These are phyloP conservation scores for Hippopotamus amphibius DNA, from an alignment of 2,113 vertebrate species.

Conservation along the genomic window DNA sequence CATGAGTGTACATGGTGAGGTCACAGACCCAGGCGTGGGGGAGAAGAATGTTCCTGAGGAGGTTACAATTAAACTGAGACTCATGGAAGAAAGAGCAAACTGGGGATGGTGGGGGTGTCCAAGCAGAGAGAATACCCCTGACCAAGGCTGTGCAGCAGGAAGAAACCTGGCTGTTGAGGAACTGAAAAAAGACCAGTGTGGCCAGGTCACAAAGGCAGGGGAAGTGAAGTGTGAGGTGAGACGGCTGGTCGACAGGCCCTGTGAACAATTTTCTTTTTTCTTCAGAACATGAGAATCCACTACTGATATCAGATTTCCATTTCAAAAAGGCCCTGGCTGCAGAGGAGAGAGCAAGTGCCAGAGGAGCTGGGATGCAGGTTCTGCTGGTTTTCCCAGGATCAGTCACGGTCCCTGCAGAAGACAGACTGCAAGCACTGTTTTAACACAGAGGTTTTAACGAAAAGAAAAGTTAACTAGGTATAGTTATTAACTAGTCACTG, in stretches of 20 bases:
- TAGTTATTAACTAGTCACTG: background rate
- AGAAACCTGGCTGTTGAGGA: background rate
- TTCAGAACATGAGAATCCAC: background rate
- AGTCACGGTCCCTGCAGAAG: background rate
- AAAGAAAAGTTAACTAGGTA: conserved; percentile 32
- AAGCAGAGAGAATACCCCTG: background rate
- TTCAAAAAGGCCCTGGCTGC: conserved; percentile 33
- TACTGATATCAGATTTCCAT: background rate
- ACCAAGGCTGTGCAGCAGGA: background rate
- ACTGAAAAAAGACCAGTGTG: background rate
- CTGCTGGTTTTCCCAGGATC: background rate
- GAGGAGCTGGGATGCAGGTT: background rate
- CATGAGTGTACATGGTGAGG: fast-evolving
- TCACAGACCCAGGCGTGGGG: no score
- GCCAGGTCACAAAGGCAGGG: background rate
- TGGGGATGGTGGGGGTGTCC: background rate
- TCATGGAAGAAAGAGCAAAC: background rate
- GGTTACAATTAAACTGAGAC: background rate
- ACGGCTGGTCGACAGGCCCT: background rate
- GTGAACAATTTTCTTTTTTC: background rate
- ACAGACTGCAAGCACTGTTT: background rate
- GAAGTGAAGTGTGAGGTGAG: background rate
- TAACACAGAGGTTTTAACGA: background rate
- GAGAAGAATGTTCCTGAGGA: background rate
- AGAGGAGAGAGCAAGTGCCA: background rate